A percentile compares a stretch with the other conserved stretches of the same genome.
Conservation (phyloP, 2,113 vertebrate species). For the Camelus dromedarius region DNA sequence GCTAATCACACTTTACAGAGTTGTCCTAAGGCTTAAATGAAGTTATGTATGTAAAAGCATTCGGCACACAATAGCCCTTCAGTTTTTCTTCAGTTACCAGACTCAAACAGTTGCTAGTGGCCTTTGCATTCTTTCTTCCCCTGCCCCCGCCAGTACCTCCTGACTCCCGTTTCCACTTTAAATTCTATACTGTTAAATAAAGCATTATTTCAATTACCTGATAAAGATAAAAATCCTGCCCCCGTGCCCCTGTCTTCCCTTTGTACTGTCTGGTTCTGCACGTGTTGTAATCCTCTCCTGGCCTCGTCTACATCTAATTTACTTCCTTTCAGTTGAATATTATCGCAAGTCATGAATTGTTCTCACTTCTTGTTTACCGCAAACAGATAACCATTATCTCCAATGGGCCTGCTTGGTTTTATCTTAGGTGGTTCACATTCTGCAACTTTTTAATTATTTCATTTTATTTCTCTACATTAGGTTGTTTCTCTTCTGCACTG, state of each 20-base stretch:
- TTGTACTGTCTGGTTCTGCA: not conserved
- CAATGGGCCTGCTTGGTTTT: conserved; percentile 77
- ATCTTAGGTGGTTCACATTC: conserved; percentile 76
- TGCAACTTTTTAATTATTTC: conserved; percentile 81
- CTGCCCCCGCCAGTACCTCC: not conserved
- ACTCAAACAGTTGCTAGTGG: not conserved
- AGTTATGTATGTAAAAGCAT: not conserved
- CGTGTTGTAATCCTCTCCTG: conserved; percentile 68
- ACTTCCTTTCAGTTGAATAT: conserved; percentile 80
- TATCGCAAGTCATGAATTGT: conserved; percentile 83
- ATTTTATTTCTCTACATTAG: conserved; percentile 69
- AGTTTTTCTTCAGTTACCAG: not conserved
- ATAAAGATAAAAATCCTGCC: conserved; percentile 75
- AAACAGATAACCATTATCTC: conserved; percentile 84
- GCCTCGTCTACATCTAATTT: conserved; percentile 82
- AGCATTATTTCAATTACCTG: conserved; percentile 79
- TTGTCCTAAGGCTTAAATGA: not conserved
- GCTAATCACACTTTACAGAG: not conserved
- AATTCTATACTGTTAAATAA: conserved; percentile 64
- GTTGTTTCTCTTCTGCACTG: conserved; percentile 48
- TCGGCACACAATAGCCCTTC: not conserved
- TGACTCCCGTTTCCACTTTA: conserved; percentile 32
- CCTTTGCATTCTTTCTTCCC: not conserved
- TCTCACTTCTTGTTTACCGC: conserved; percentile 84
- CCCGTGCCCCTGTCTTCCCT: conserved; percentile 25